Conservation (phyloP, 2,113 vertebrate genomes). For the Vicugna pacos region DNA sequence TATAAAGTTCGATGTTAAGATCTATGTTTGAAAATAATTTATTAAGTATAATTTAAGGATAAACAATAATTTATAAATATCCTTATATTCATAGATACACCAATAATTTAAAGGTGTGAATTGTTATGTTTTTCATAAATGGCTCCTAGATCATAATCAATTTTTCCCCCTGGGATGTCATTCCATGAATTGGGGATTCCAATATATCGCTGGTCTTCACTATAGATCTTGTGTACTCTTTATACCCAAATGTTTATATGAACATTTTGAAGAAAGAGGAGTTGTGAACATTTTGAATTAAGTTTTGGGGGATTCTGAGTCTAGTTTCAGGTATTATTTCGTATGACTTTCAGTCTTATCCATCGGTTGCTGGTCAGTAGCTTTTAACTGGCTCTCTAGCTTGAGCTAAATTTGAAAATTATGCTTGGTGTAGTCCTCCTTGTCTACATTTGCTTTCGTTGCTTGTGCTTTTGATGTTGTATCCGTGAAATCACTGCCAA, state of each 20-base stretch:
- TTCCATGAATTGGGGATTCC: not conserved
- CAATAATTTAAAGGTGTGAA: not conserved
- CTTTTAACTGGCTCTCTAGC: not conserved
- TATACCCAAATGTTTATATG: not conserved
- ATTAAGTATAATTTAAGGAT: not conserved
- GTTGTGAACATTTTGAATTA: not conserved
- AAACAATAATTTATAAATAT: not conserved
- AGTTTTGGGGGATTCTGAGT: not conserved
- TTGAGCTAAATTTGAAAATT: constrained; percentile 49
- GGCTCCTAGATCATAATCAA: not conserved
- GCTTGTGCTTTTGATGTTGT: not conserved
- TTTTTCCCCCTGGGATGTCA: not conserved
- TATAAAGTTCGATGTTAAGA: not conserved
- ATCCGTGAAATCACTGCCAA: not conserved
- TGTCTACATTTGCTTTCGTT: constrained; percentile 25
- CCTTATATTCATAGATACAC: not conserved
- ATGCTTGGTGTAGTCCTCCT: not conserved
- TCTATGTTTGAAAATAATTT: not conserved
- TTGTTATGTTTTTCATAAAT: not conserved
- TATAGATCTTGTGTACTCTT: not conserved
- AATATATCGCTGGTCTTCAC: not conserved
- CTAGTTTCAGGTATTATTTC: not conserved
- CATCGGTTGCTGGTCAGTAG: not conserved
- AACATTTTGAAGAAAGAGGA: constrained; percentile 23
- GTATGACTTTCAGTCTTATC: not conserved